Evolutionary conservation across 1,140 invertebrate genomes (phyloP).

Genomic region (Lethrus apterus): DNA sequence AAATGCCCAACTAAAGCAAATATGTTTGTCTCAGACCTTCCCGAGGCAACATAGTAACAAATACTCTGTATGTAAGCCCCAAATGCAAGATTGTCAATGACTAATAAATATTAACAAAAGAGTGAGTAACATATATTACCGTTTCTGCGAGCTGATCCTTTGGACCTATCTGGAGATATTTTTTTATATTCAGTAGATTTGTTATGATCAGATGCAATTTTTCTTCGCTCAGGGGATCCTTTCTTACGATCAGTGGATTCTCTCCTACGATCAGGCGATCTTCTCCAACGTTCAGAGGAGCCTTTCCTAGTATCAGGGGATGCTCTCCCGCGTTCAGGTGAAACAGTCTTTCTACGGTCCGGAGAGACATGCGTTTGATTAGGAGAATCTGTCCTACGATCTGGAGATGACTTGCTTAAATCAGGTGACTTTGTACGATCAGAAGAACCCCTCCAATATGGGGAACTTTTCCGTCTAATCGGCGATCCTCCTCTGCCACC

Average conservation of each 20-base stretch:
- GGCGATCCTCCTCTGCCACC: slow-evolving; percentile 8
- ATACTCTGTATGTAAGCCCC: slow-evolving; percentile 49
- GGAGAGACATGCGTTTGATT: no score
- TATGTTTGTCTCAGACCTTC: slow-evolving; percentile 51
- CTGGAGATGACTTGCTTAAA: background rate
- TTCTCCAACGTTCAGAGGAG: slow-evolving; percentile 4
- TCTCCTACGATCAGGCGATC: slow-evolving; percentile 7
- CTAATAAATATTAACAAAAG: slow-evolving; percentile 2
- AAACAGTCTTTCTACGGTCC: slow-evolving; percentile 3
- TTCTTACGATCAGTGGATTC: slow-evolving; percentile 9
- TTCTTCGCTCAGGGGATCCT: slow-evolving; percentile 8
- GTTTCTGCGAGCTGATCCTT: slow-evolving; percentile 2
- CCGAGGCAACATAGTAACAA: slow-evolving; percentile 46
- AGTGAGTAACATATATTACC: slow-evolving; percentile 14
- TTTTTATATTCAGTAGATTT: slow-evolving; percentile 7
- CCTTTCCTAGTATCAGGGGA: slow-evolving; percentile 10
- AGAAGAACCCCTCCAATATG: background rate
- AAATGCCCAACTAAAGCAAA: slow-evolving; percentile 46
- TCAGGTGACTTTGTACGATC: background rate
- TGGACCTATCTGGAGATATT: slow-evolving; percentile 7
- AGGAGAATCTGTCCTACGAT: slow-evolving; percentile 6
- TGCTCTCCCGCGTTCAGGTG: slow-evolving; percentile 7
- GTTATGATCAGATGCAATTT: background rate
- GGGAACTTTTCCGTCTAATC: slow-evolving; percentile 3
- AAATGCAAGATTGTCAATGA: slow-evolving; percentile 46